These are phyloP conservation scores for Erythrolamprus reginae DNA, from an alignment of 2,113 vertebrate species.

Conservation along the genomic window DNA sequence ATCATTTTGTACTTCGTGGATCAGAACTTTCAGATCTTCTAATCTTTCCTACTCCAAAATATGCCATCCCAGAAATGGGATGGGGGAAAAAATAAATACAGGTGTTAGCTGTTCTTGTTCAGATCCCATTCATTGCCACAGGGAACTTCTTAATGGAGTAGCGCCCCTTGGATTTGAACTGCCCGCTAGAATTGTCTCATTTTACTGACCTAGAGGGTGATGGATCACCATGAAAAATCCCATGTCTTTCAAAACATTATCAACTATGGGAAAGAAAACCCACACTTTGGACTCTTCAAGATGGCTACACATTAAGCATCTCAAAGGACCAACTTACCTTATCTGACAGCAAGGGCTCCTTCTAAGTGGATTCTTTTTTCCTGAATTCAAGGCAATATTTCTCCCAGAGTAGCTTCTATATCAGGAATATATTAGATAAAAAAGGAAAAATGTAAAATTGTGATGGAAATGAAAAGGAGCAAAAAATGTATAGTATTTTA, in stretches of 20 bases:
- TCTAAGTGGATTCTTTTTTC: background rate
- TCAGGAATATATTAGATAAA: background rate
- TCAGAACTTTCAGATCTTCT: background rate
- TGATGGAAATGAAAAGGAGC: background rate
- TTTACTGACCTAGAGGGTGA: too few relatives aligned
- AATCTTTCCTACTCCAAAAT: background rate
- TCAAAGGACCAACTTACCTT: background rate
- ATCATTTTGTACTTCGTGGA: background rate
- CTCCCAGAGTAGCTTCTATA: background rate
- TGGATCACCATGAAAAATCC: background rate
- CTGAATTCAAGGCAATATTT: background rate
- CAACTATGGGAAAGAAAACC: background rate
- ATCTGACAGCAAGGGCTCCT: background rate
- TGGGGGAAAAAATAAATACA: background rate
- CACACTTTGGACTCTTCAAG: background rate
- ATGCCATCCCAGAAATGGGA: background rate
- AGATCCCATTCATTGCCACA: background rate
- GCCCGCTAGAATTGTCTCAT: background rate
- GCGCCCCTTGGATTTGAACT: background rate
- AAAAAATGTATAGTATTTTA: background rate
- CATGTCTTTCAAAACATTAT: background rate
- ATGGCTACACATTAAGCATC: background rate
- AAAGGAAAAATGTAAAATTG: background rate
- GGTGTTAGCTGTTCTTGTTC: background rate
- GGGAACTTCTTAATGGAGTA: background rate